phyloP scores from a whole-genome alignment of 2,888 invertebrate species.

The Peribatodes rhomboidaria region DNA sequence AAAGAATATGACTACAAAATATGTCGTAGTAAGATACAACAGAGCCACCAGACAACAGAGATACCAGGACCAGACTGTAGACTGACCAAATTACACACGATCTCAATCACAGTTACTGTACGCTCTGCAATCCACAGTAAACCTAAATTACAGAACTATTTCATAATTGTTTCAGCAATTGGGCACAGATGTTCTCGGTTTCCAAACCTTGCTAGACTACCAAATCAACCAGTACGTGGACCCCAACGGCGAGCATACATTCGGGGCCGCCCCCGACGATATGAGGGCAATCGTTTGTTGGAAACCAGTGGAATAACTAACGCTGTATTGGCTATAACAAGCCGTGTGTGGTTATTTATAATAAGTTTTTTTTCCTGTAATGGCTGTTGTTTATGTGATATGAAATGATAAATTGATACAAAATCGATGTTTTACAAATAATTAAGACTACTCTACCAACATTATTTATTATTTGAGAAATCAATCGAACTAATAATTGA shows the following conservation, averaged over 20 bases:
- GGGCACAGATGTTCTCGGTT: conserved; percentile 92
- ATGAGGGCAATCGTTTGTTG: conserved; percentile 93
- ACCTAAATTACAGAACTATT: neutral
- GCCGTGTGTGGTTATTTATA: neutral
- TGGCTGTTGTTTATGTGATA: neutral
- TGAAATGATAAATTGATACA: neutral
- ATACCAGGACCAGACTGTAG: too few species aligned
- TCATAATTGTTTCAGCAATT: conserved; percentile 90
- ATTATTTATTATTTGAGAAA: too few species aligned
- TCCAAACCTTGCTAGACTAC: conserved; percentile 91
- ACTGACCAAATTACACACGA: too few species aligned
- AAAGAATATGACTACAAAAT: too few species aligned
- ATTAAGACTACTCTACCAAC: too few species aligned
- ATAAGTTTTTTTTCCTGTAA: neutral
- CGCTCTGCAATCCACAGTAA: too few species aligned
- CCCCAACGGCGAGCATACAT: conserved; percentile 90
- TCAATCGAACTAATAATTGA: neutral
- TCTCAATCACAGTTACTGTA: too few species aligned
- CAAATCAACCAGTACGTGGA: conserved; percentile 93
- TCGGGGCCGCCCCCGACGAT: conserved; percentile 91
- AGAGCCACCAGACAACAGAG: too few species aligned
- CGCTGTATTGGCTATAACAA: neutral
- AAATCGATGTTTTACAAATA: too few species aligned
- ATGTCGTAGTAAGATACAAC: too few species aligned
- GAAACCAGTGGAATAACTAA: conserved; percentile 84